Conservation (phyloP, 2,797 vertebrate species). For the Acanthis flammea region DNA sequence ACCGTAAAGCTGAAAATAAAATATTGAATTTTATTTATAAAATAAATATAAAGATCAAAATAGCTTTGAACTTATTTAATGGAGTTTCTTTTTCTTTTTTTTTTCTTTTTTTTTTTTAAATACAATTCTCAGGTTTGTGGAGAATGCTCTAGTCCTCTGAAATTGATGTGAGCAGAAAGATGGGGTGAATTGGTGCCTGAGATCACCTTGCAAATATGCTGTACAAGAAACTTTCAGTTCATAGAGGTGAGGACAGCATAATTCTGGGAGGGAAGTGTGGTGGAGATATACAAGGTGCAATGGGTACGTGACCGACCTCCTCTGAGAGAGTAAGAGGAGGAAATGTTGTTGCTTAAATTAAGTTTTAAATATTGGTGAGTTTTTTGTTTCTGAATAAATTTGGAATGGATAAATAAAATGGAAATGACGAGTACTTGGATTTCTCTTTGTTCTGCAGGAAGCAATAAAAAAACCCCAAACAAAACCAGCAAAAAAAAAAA, state of each 20-base stretch:
- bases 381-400: not conserved
- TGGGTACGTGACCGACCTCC: accelerated
- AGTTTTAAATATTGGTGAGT: not conserved
- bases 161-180: not conserved
- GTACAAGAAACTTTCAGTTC: not conserved
- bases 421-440: not conserved
- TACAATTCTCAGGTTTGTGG: not conserved
- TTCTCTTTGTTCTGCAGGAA: not conserved
- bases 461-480: accelerated
- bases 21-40: not conserved
- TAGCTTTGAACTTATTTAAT: not conserved
- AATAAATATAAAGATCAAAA: not conserved
- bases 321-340: not conserved
- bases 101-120: accelerated
- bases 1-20: not conserved
- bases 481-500: not conserved
- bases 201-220: not conserved
- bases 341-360: not conserved
- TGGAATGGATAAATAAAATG: not conserved
- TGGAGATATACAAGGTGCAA: not conserved
- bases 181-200: not conserved
- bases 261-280: not conserved
- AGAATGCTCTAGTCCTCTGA: not conserved
- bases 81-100: not conserved
- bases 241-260: not conserved